A percentile compares a stretch with the other conserved stretches of the same genome.
Conservation (phyloP, 2,888 invertebrate species). For the Dione juno region DNA sequence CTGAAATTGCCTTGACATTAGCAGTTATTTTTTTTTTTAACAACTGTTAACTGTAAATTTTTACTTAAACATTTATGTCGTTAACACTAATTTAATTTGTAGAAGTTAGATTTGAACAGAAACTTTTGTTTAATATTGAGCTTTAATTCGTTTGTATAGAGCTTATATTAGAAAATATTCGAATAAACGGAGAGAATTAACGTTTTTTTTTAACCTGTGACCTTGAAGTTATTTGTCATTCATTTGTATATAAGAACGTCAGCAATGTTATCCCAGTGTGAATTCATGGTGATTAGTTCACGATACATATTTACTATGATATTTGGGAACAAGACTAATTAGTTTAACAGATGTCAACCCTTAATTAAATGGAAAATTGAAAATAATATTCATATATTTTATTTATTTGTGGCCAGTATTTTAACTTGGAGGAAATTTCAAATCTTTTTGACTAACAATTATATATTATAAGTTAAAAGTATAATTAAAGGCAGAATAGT, state of each 20-base stretch:
- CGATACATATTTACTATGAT: slow-evolving; percentile 49
- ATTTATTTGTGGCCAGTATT: no score
- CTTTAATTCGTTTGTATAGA: slow-evolving; percentile 47
- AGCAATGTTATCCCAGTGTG: slow-evolving; percentile 54
- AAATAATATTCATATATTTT: no score
- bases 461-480: no score
- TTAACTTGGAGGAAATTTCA: no score
- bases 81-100: slow-evolving; percentile 51
- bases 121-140: background rate
- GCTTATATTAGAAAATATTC: slow-evolving; percentile 6
- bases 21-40: slow-evolving; percentile 46
- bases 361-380: background rate
- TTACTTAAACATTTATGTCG: slow-evolving; percentile 70
- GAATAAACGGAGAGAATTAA: slow-evolving; percentile 1
- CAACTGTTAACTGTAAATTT: slow-evolving; percentile 60
- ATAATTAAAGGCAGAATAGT: no score
- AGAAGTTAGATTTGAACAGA: slow-evolving; percentile 21
- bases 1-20: slow-evolving; percentile 8
- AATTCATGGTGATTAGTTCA: slow-evolving; percentile 51
- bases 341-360: slow-evolving; percentile 5
- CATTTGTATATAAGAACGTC: slow-evolving; percentile 70
- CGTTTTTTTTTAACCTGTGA: slow-evolving; percentile 58
- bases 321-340: background rate
- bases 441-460: no score
- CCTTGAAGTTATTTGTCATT: slow-evolving; percentile 63